These are phyloP conservation scores for Myopa testacea DNA, from an alignment of 2,888 invertebrate species.

Conservation along the genomic window DNA sequence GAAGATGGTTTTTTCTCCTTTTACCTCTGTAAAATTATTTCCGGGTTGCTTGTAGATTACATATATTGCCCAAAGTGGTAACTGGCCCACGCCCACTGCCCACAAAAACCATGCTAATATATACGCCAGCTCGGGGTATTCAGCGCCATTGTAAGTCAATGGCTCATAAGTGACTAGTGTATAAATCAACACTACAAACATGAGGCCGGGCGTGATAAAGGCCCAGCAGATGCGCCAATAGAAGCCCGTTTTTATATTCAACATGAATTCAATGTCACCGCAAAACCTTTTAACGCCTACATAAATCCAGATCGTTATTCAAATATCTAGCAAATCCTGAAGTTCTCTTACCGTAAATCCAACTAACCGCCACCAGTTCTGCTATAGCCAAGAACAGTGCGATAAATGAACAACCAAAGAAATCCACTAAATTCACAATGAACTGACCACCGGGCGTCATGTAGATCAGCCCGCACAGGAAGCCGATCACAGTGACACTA, in stretches of 20 bases:
- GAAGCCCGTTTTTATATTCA: conserved; percentile 73
- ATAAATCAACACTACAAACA: conserved; percentile 79
- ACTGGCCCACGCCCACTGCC: conserved; percentile 69
- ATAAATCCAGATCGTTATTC: neutral
- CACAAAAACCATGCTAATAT: conserved; percentile 71
- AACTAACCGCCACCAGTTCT: conserved; percentile 78
- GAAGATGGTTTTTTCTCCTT: neutral
- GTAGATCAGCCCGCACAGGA: conserved; percentile 73
- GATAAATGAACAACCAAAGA: conserved; percentile 81
- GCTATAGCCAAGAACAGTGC: conserved; percentile 76
- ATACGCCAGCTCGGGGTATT: conserved; percentile 73
- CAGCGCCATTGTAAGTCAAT: conserved; percentile 72
- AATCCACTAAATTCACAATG: conserved; percentile 78
- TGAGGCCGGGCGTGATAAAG: conserved; percentile 77
- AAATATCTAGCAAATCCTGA: neutral
- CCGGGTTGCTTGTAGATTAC: conserved; percentile 62
- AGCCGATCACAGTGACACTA: conserved; percentile 69
- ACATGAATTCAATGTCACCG: conserved; percentile 84
- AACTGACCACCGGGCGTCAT: conserved; percentile 80
- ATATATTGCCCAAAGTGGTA: conserved; percentile 67
- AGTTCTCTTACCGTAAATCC: conserved; percentile 76
- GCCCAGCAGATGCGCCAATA: conserved; percentile 89
- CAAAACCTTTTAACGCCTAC: conserved; percentile 75
- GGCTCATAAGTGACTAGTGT: conserved; percentile 74
- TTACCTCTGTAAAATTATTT: conserved; percentile 48